Percentiles rank a stretch among this genome's conserved stretches.
These are phyloP conservation scores for Gavia stellata DNA, from an alignment of 2,113 vertebrate species.

Conservation along the genomic window DNA sequence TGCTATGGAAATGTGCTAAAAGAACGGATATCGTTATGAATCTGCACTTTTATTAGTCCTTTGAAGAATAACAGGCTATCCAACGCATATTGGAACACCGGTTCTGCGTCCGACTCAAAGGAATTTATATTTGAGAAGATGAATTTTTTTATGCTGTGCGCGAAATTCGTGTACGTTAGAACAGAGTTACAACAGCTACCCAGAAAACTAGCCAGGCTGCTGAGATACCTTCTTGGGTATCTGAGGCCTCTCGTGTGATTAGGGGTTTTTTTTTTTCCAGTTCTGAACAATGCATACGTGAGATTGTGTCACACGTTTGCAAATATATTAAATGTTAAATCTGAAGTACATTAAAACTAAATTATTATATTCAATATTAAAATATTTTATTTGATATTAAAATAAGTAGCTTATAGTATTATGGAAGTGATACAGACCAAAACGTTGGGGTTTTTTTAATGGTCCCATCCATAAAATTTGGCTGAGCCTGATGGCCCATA, in stretches of 20 bases:
- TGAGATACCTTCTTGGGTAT: background rate
- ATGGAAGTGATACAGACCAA: background rate
- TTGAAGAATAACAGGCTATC: background rate
- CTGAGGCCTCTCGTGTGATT: background rate
- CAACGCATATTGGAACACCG: background rate
- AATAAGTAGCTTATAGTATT: background rate
- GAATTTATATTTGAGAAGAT: background rate
- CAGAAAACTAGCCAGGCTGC: background rate
- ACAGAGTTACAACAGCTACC: background rate
- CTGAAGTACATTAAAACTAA: background rate
- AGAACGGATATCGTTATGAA: background rate
- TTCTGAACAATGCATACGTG: background rate
- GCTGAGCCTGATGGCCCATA: background rate
- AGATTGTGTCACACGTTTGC: background rate
- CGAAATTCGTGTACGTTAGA: background rate
- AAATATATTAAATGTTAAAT: background rate
- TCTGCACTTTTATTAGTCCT: background rate
- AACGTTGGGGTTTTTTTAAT: background rate
- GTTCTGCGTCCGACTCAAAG: background rate
- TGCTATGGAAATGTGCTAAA: background rate
- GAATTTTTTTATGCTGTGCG: background rate
- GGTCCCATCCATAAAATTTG: background rate
- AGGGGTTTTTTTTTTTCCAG: accelerated
- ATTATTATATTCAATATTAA: background rate
- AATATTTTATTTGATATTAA: background rate